Percentiles rank a stretch among this genome's conserved stretches.
These are phyloP conservation scores for Pediacus dermestoides DNA, from an alignment of 2,888 invertebrate species.

Conservation along the genomic window DNA sequence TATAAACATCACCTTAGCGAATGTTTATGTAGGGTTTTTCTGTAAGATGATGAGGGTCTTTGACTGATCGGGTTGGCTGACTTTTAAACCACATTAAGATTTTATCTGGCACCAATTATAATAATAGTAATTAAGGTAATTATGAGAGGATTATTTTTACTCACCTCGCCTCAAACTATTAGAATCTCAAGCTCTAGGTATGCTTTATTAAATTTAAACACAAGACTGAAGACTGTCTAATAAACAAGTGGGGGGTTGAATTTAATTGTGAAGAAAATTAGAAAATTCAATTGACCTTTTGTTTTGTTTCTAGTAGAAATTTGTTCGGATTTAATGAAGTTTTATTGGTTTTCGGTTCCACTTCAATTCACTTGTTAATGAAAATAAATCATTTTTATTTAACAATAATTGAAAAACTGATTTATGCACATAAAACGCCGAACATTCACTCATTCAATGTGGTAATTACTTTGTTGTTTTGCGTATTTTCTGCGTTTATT, in stretches of 20 bases:
- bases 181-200: background rate
- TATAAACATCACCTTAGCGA: no score
- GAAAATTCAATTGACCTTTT: background rate
- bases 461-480: no score
- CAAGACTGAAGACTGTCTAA: no score
- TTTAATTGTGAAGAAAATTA: no score
- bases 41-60: no score
- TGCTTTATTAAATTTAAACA: no score
- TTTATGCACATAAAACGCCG: conserved; percentile 1
- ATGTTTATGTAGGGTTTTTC: no score
- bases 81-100: conserved; percentile 11
- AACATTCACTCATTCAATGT: no score
- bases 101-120: conserved; percentile 13
- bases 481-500: no score
- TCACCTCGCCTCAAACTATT: background rate
- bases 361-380: conserved; percentile 4
- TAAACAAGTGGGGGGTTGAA: no score
- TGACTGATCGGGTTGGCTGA: conserved; percentile 11
- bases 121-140: conserved; percentile 12
- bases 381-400: conserved; percentile 6
- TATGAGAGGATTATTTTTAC: conserved; percentile 4
- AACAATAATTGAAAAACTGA: conserved; percentile 7
- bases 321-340: conserved; percentile 1
- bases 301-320: background rate
- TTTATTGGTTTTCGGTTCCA: background rate